Evolutionary conservation across 2,888 invertebrate species (phyloP), one percentile per base, ranked within the genome.

Genomic region (Amphipoea lucens): DNA sequence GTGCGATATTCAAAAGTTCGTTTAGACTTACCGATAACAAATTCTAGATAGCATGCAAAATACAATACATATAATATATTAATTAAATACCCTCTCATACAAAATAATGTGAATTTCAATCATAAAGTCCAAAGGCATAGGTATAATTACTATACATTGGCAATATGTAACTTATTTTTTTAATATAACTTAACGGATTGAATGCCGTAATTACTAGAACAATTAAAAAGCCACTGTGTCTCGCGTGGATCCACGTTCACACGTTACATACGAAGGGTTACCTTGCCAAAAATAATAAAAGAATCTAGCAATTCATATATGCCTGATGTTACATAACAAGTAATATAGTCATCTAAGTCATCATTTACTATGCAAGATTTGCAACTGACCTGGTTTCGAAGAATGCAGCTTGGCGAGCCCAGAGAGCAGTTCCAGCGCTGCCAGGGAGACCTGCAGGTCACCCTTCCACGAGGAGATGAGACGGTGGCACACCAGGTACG

Each of bases 381-480:
- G 11, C 0, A n/a, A 91, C 94, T 92, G 95, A 99, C 99, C 99
- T 96, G 99, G 98, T 94, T 99, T 98, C 65, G 98, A 98, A 79
- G 99, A 98, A 90, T 98, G 98, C n/a, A 99, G 97, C 90, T 99
- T 98, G 40, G 99, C 99, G 74, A 99, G 97, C 14, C 99, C 99
- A 11, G 98, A 98, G 0, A 99, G 97, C 76, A 99, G 97, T 94
- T 99, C 99, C 84, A 99, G 96, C 0, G 99, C 99, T 0, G 99
- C 99, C 78, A 99, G 95, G 0, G 99, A 99, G 63, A 99, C 98
- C 93, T 99, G 99, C 82, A 99, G 97, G 95, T 99, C 99, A 0
- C 98, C 98, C 96, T 99, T 99, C 99, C 99, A 99, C 0, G 99
- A 98, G 0, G 99, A 99, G 92, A 99, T 99, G 81, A 99, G 97